Percentiles rank a stretch among this genome's conserved stretches.
Evolutionary conservation across 1,140 invertebrate species (phyloP).

Genomic region (Euwallacea similis): DNA sequence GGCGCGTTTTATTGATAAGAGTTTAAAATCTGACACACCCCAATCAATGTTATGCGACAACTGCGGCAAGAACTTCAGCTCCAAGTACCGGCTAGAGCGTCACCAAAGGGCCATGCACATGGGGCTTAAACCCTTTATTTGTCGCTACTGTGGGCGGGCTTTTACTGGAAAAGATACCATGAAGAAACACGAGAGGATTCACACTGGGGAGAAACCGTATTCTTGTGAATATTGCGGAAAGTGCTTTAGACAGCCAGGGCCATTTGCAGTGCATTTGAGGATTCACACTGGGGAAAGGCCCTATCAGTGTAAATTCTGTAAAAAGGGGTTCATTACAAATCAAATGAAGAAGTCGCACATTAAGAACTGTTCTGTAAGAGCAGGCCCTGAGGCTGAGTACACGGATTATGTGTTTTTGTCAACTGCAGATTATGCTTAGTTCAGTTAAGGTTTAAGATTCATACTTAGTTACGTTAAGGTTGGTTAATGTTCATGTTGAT

Average conservation of each 20-base stretch:
- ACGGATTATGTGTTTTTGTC: background rate
- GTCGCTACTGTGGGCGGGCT: slow-evolving; percentile 56
- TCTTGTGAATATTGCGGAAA: slow-evolving; percentile 69
- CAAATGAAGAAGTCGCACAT: slow-evolving; percentile 39
- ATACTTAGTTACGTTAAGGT: no score
- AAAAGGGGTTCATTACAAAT: slow-evolving; percentile 61
- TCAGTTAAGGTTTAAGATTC: background rate
- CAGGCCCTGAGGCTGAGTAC: background rate
- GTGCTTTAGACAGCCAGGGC: slow-evolving; percentile 63
- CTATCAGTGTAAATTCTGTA: slow-evolving; percentile 70
- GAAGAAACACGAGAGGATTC: slow-evolving; percentile 53
- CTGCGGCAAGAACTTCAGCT: slow-evolving; percentile 58
- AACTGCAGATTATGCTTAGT: background rate
- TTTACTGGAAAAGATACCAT: slow-evolving; percentile 50
- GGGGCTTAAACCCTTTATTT: slow-evolving; percentile 58
- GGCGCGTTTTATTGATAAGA: background rate
- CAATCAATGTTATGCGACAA: slow-evolving; percentile 54
- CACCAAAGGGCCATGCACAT: slow-evolving; percentile 59
- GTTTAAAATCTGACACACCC: background rate
- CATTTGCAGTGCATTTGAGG: slow-evolving; percentile 63
- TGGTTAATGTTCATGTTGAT: no score
- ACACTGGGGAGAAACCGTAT: slow-evolving; percentile 77
- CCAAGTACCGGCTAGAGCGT: slow-evolving; percentile 59
- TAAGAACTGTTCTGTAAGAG: slow-evolving; percentile 44
- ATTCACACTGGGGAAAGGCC: slow-evolving; percentile 62